A percentile compares a stretch with the other conserved stretches of the same genome.
Evolutionary conservation across 2,113 vertebrate genomes (phyloP).

Genomic region (Campylomormyrus tamandua): DNA sequence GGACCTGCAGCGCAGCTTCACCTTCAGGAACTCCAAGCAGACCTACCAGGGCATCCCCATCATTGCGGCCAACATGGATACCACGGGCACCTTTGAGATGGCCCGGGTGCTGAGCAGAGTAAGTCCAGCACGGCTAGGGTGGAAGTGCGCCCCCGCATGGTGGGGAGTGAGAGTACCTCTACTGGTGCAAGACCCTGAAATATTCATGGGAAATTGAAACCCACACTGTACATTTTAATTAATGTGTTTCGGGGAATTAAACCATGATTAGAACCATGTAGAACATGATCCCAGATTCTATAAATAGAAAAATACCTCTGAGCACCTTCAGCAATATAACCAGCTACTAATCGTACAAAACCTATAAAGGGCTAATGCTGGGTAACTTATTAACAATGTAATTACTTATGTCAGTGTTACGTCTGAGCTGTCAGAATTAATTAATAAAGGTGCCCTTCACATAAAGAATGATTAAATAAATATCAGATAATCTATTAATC

Average conservation of each 20-base stretch:
- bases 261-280: neutral
- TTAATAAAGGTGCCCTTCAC: neutral
- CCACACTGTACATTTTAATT: neutral
- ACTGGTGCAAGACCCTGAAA: neutral
- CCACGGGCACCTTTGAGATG: slow-evolving; percentile 97
- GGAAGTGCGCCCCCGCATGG: neutral
- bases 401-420: neutral
- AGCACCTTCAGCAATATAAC: neutral
- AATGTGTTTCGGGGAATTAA: neutral
- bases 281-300: neutral
- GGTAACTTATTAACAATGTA: neutral
- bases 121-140: slow-evolving; percentile 27
- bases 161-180: neutral
- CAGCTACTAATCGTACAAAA: neutral
- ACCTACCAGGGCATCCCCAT: slow-evolving; percentile 91
- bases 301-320: neutral
- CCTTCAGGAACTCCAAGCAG: slow-evolving; percentile 96
- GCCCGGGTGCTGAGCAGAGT: slow-evolving; percentile 87
- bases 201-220: neutral
- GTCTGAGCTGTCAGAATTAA: neutral
- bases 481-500: neutral
- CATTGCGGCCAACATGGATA: slow-evolving; percentile 98
- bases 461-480: neutral
- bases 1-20: slow-evolving; percentile 83
- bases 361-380: neutral